Evolutionary conservation across 1,140 invertebrate species (phyloP).

Genomic region (Orchesella cincta): DNA sequence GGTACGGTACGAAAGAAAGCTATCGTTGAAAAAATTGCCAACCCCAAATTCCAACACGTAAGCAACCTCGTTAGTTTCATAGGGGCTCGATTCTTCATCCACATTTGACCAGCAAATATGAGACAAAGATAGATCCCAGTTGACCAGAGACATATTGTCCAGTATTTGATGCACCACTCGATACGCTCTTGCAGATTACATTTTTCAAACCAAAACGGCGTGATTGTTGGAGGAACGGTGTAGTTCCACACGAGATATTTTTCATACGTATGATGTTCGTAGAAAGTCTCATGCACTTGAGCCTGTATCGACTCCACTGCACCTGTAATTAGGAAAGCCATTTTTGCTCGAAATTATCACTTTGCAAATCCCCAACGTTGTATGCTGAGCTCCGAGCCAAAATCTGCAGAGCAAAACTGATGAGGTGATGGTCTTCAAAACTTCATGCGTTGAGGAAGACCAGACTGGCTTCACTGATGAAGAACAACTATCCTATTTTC

Average conservation of each 20-base stretch:
- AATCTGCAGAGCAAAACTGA: too few species aligned
- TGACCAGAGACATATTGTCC: constrained; percentile 89
- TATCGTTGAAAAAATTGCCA: constrained; percentile 92
- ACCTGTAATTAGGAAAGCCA: too few species aligned
- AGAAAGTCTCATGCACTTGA: neutral
- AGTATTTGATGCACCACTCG: constrained; percentile 93
- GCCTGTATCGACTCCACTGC: neutral
- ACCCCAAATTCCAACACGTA: constrained; percentile 84
- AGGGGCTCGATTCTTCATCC: constrained; percentile 84
- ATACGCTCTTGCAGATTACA: neutral
- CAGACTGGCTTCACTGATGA: too few species aligned
- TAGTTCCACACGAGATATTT: constrained; percentile 12
- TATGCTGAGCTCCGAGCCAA: too few species aligned
- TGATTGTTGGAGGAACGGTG: constrained; percentile 9
- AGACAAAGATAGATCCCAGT: constrained; percentile 87
- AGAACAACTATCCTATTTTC: too few species aligned
- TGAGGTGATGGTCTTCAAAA: too few species aligned
- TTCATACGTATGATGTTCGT: neutral
- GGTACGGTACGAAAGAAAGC: constrained; percentile 82
- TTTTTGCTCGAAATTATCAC: neutral
- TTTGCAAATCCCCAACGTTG: too few species aligned
- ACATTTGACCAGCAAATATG: constrained; percentile 87
- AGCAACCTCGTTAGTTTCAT: constrained; percentile 83
- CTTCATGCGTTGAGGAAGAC: too few species aligned
- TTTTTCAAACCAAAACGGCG: constrained; percentile 17